Conservation (phyloP, 2,113 vertebrate species). For the Callipepla californica region DNA sequence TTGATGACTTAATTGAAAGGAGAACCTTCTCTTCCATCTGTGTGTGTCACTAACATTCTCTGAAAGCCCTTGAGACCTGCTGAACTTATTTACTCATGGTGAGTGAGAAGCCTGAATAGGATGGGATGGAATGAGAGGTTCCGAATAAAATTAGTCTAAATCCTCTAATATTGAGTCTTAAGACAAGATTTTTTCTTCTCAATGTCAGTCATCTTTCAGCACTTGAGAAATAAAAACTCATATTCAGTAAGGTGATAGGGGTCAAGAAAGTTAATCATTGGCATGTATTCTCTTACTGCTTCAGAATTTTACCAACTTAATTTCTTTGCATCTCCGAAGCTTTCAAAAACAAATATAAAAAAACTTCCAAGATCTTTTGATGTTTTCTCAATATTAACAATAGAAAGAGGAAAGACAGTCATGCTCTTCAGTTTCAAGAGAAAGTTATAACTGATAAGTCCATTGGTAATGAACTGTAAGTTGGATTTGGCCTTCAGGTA, state of each 20-base stretch:
- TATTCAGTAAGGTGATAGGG: background rate
- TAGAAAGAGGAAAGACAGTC: background rate
- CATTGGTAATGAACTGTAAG: background rate
- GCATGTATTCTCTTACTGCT: fast-evolving
- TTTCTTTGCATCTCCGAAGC: background rate
- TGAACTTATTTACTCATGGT: background rate
- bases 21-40: background rate
- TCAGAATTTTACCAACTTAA: background rate
- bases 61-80: background rate
- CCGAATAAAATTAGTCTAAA: background rate
- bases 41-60: background rate
- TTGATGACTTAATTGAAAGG: slow-evolving; percentile 16
- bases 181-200: background rate
- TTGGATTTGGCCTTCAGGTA: background rate
- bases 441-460: background rate
- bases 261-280: background rate
- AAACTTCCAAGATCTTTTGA: background rate
- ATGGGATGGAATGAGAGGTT: background rate
- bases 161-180: background rate
- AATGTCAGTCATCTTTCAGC: background rate
- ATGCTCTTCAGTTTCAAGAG: background rate
- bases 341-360: background rate
- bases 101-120: background rate
- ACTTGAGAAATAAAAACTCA: background rate
- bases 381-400: background rate